A percentile compares a stretch with the other conserved stretches of the same genome.
These are phyloP conservation scores for Macrosiphum euphorbiae DNA, from an alignment of 2,888 invertebrate species.

Conservation along the genomic window DNA sequence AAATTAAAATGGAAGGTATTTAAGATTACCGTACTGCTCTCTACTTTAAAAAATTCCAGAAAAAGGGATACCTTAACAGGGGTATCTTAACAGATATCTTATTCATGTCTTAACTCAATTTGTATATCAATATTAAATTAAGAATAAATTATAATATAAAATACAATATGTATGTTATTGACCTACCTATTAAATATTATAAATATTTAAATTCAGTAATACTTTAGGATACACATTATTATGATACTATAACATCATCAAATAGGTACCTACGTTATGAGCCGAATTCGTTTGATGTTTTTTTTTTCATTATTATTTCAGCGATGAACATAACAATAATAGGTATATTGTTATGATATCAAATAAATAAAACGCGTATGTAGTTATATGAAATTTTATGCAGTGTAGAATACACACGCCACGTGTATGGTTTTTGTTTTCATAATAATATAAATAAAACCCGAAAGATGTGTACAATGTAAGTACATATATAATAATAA, in stretches of 20 bases:
- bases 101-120: not conserved
- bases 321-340: not conserved
- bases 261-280: not conserved
- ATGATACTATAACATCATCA: not conserved
- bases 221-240: not conserved
- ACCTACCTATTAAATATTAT: not conserved
- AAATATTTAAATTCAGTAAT: not conserved
- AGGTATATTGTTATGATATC: not conserved
- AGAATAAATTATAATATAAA: not conserved
- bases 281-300: not conserved
- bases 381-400: not conserved
- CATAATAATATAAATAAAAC: conserved; percentile 2
- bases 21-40: not conserved
- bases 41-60: not conserved
- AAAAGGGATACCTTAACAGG: not conserved
- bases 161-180: not conserved
- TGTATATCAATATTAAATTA: not conserved
- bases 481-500: not conserved
- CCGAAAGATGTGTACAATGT: not conserved
- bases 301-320: not conserved
- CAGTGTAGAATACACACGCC: not conserved
- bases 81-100: not conserved
- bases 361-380: not conserved
- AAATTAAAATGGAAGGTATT: not conserved
- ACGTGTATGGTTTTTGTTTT: not conserved